Evolutionary conservation across 53 echinoderm and acorn worm genomes (phyloP).

Genomic region (Echinarachnius parma): DNA sequence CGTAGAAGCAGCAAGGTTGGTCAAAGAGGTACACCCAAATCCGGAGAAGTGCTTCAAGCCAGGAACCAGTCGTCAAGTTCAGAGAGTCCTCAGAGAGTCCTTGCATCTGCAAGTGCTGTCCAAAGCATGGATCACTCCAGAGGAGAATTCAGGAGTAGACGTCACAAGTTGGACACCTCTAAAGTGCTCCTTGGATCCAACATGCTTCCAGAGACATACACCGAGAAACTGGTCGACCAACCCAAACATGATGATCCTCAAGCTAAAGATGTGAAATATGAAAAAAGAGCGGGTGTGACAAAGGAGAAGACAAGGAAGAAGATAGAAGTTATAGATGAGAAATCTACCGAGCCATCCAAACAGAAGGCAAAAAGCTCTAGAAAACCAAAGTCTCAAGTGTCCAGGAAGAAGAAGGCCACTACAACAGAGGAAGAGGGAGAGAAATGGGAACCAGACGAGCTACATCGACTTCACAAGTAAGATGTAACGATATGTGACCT

Average conservation of each 20-base stretch:
- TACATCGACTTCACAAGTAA: conserved; percentile 20
- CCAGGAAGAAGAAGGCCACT: neutral
- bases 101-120: too few species aligned
- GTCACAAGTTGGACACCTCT: too few species aligned
- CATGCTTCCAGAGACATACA: conserved; percentile 11
- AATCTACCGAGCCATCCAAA: neutral
- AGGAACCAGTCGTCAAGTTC: too few species aligned
- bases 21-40: neutral
- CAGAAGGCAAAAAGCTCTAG: neutral
- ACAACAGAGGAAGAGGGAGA: neutral
- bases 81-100: too few species aligned
- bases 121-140: too few species aligned
- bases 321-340: neutral
- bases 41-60: too few species aligned
- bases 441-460: conserved; percentile 31
- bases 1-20: neutral
- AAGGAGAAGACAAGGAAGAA: neutral
- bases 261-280: neutral
- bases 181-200: conserved; percentile 27
- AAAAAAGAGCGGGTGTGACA: neutral
- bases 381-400: neutral
- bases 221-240: neutral
- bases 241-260: neutral
- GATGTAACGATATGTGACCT: neutral
- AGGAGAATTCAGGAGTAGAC: too few species aligned